Evolutionary conservation across 1,140 invertebrate species (phyloP), one percentile per base, ranked within the genome.

Genomic region (Araneus ventricosus): DNA sequence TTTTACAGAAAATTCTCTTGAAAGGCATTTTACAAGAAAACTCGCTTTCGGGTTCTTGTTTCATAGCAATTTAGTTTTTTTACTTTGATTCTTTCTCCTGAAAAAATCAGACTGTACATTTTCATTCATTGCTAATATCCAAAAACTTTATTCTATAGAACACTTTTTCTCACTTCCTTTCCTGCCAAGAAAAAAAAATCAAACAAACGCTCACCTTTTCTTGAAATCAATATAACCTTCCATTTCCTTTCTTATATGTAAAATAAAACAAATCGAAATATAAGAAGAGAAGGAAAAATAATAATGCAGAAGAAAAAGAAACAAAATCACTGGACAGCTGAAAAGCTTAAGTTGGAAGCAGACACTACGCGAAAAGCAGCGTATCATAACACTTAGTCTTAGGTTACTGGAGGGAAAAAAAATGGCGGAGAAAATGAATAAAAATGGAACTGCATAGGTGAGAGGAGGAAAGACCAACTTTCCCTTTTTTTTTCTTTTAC

Each of bases 321-420:
- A 61, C 20, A 67, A 67, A 67, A 67, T 67, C 10, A n/a, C 27
- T 67, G 61, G n/a, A 67, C 61, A 67, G 27, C 10, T n/a, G 61
- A 67, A 27, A 67, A 67, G 61, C 61, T 27, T 27, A 67, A 67
- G 37, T 39, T 22, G 24, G 57, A 87, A 27, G 6, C 57, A 37
- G 52, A 63, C 27, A 34, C 52, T 34, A 37, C 6, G 61, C 14
- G 34, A 70, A 24, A 37, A n/a, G 37, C 39, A 41, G 22, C 24
- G 34, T 85, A 92, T 92, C 80, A 92, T 86, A 86, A 92, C 82
- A 92, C 90, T 92, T 92, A 86, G 41, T 92, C 80, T 85, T 92
- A 8, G 80, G 90, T 85, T 92, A 92, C 80, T 59, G 52, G 45
- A 4, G 41, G 30, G 37, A 14, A n/a, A 34, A 30, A 85, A 86